Percentiles rank a stretch among this genome's conserved stretches.
Conservation (phyloP, 2,797 vertebrate genomes). For the Ptychobarbus kaznakovi region DNA sequence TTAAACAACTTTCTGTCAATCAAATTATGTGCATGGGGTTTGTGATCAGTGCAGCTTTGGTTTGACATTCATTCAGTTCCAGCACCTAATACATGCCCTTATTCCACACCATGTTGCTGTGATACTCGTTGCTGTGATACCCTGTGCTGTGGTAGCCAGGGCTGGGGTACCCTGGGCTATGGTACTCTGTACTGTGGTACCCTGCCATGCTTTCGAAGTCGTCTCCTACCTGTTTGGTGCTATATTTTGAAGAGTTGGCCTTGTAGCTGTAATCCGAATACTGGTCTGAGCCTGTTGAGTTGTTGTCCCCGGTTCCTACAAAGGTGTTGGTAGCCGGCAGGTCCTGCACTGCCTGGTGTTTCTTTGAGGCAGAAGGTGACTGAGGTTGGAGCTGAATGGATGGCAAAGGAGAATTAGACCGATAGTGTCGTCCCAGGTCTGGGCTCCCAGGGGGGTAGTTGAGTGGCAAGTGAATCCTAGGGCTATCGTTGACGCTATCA, state of each 20-base stretch:
- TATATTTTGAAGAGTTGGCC: slow-evolving; percentile 98
- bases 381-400: slow-evolving; percentile 98
- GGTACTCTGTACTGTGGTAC: slow-evolving; percentile 70
- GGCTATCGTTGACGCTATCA: slow-evolving; percentile 90
- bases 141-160: slow-evolving; percentile 77
- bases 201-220: slow-evolving; percentile 85
- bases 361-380: slow-evolving; percentile 97
- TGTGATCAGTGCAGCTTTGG: slow-evolving; percentile 76
- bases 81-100: slow-evolving; percentile 88
- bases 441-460: slow-evolving; percentile 96
- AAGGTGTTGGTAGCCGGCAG: slow-evolving; percentile 98
- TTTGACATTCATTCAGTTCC: slow-evolving; percentile 71
- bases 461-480: slow-evolving; percentile 94
- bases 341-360: slow-evolving; percentile 99
- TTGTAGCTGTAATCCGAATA: slow-evolving; percentile 99
- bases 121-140: slow-evolving; percentile 70
- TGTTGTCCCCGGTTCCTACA: slow-evolving; percentile 97
- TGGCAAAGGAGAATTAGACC: slow-evolving; percentile 95
- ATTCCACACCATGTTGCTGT: slow-evolving; percentile 87
- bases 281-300: slow-evolving; percentile 97
- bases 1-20: slow-evolving; percentile 16
- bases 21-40: slow-evolving; percentile 11
- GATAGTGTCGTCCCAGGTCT: slow-evolving; percentile 95
- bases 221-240: slow-evolving; percentile 99
- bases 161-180: slow-evolving; percentile 54